Evolutionary conservation across 2,797 vertebrate species (phyloP).

Genomic region (Falco naumanni): DNA sequence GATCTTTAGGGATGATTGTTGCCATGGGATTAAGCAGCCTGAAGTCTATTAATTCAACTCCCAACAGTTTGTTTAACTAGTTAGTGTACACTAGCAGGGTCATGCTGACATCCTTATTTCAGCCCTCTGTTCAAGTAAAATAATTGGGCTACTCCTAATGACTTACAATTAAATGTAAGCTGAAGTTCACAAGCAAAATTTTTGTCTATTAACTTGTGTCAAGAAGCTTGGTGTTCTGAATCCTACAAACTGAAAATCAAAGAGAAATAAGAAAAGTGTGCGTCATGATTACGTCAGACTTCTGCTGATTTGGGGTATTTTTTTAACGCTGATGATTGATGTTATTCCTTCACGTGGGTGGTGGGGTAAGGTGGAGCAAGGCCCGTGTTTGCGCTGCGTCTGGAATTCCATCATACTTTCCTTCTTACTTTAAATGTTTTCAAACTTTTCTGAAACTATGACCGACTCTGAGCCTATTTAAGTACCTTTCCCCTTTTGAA

Average conservation of each 20-base stretch:
- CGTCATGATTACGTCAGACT: background rate
- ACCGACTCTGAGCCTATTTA: background rate
- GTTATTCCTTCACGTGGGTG: background rate
- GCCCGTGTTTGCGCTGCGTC: background rate
- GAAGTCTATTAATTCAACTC: constrained; percentile 19
- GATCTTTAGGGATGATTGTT: constrained; percentile 48
- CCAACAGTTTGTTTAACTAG: constrained; percentile 29
- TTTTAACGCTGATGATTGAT: background rate
- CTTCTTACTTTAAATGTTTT: background rate
- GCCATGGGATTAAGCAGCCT: constrained; percentile 50
- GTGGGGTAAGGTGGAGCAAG: background rate
- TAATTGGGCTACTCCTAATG: background rate
- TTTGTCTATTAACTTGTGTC: background rate
- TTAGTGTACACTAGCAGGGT: background rate
- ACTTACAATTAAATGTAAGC: background rate
- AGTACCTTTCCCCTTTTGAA: background rate
- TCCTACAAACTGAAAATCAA: background rate
- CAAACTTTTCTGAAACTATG: background rate
- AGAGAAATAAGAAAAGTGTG: background rate
- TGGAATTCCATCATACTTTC: background rate
- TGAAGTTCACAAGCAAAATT: background rate
- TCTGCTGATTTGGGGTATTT: background rate
- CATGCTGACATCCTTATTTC: background rate
- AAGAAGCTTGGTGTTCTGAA: background rate
- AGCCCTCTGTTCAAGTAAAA: background rate